phyloP scores from a whole-genome alignment of 1,140 invertebrate species.

The Lordiphosa collinella region DNA sequence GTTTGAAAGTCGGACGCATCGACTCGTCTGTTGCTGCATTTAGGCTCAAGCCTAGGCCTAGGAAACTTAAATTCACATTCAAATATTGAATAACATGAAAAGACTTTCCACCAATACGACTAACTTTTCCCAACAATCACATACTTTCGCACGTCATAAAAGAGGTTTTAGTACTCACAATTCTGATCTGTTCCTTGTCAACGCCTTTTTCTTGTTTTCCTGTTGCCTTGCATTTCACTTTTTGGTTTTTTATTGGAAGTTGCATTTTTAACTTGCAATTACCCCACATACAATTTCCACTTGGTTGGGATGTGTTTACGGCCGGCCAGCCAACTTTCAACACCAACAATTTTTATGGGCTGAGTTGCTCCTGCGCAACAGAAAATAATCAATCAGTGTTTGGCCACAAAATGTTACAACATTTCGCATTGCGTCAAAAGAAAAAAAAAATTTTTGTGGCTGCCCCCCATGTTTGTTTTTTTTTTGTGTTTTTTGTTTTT shows the following conservation, averaged over 20 bases:
- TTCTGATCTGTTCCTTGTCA: no score
- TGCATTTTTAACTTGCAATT: constrained; percentile 1
- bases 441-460: constrained; percentile 19
- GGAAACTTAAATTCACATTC: no score
- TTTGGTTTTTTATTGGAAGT: not conserved
- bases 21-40: no score
- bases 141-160: no score
- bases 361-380: not conserved
- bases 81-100: no score
- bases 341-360: constrained; percentile 44
- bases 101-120: no score
- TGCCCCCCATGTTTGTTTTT: constrained; percentile 30
- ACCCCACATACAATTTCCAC: constrained; percentile 21
- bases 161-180: no score
- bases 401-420: constrained; percentile 38
- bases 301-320: constrained; percentile 34
- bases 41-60: no score
- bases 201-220: no score
- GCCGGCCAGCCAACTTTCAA: constrained; percentile 34
- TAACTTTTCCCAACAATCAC: no score
- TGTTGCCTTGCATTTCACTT: no score
- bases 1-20: no score
- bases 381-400: constrained; percentile 37
- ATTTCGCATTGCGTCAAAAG: constrained; percentile 38
- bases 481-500: constrained; percentile 40